Percentiles rank a stretch among this genome's conserved stretches.
Conservation (phyloP, 2,888 invertebrate species). For the Strigamia crassipes region DNA sequence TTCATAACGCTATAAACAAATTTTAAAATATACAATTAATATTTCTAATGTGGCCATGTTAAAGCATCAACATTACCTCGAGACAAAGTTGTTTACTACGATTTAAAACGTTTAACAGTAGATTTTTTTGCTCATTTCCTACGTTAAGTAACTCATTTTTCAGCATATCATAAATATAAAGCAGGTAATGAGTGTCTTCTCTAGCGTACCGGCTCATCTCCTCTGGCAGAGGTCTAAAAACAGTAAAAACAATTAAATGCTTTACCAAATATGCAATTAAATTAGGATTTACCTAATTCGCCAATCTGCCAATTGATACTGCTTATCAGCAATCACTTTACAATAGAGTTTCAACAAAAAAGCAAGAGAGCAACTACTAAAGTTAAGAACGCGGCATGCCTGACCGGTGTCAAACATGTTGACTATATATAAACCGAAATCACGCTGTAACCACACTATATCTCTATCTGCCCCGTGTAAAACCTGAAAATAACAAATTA, state of each 20-base stretch:
- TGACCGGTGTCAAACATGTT: constrained; percentile 96
- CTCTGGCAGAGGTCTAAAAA: constrained; percentile 75
- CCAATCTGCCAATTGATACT: constrained; percentile 94
- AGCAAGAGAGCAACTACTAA: constrained; percentile 74
- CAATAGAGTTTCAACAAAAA: constrained; percentile 80
- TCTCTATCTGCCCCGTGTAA: constrained; percentile 91
- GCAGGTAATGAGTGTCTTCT: constrained; percentile 90
- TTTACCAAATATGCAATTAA: not conserved
- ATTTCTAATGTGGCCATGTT: not conserved
- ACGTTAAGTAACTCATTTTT: constrained; percentile 72
- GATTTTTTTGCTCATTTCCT: constrained; percentile 67
- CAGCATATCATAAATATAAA: constrained; percentile 83
- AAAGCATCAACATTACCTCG: constrained; percentile 61
- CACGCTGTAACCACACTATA: constrained; percentile 91
- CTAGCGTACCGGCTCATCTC: constrained; percentile 84
- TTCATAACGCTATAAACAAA: constrained; percentile 69
- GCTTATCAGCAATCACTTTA: constrained; percentile 79
- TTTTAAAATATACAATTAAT: not conserved
- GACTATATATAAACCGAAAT: constrained; percentile 91
- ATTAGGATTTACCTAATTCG: constrained; percentile 69
- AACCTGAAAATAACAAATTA: constrained; percentile 63
- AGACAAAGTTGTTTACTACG: constrained; percentile 76
- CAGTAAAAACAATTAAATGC: not conserved
- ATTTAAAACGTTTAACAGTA: constrained; percentile 73
- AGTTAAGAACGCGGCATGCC: constrained; percentile 75